phyloP scores from a whole-genome alignment of 2,113 vertebrate species.

The Chitala chitala region DNA sequence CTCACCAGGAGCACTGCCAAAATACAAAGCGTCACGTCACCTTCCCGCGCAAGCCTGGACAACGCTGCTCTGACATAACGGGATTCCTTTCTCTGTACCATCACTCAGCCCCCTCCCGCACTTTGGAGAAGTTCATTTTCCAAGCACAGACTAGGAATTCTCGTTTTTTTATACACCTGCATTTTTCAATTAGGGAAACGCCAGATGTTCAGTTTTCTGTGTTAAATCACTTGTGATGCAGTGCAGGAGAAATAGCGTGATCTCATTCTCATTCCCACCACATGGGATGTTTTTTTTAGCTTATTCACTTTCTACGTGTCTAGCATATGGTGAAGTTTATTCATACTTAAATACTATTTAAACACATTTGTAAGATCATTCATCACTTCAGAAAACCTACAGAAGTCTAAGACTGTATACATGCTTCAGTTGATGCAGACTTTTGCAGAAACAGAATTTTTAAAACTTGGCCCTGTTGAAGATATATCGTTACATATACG shows the following conservation, averaged over 20 bases:
- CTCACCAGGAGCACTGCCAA: conserved; percentile 69
- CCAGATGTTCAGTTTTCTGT: conserved; percentile 1
- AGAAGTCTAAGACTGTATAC: not conserved
- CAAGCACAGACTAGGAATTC: not conserved
- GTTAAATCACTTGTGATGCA: conserved; percentile 1
- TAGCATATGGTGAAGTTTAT: not conserved
- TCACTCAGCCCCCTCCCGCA: not conserved
- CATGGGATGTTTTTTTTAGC: not conserved
- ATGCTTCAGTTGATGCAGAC: not conserved
- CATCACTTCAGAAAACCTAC: not conserved
- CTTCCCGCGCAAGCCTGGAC: not conserved
- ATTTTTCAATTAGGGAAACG: not conserved
- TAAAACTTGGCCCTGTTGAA: not conserved
- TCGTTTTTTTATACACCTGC: not conserved
- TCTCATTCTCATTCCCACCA: not conserved
- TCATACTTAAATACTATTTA: not conserved
- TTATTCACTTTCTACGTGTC: not conserved
- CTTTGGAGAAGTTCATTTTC: not conserved
- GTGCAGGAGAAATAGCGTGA: not conserved
- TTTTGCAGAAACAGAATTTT: not conserved
- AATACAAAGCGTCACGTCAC: not conserved
- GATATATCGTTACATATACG: too few species aligned
- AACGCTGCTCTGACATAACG: not conserved
- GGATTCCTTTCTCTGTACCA: too few species aligned
- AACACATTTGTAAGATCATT: not conserved